Conservation (phyloP, 2,113 vertebrate species). For the Copsychus sechellarum region DNA sequence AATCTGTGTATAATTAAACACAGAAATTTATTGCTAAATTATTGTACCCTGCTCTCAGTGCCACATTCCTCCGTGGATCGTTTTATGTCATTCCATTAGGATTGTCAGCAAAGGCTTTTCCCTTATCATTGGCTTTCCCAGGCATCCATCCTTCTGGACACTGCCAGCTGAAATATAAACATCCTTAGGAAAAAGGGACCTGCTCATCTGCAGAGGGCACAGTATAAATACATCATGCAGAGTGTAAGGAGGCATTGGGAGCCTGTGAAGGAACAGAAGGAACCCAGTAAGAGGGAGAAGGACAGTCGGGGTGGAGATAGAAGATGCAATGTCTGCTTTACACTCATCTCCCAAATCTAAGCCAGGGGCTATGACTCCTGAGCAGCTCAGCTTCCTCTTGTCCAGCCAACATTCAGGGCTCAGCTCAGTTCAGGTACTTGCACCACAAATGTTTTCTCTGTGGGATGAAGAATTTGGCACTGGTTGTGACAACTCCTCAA, state of each 20-base stretch:
- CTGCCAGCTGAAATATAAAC: background rate
- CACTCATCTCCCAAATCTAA: background rate
- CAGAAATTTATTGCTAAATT: slow-evolving; percentile 7
- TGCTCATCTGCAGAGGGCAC: background rate
- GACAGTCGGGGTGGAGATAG: background rate
- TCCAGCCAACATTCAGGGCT: background rate
- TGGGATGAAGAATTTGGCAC: background rate
- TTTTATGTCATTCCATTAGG: background rate
- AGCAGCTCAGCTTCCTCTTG: background rate
- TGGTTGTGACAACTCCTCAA: background rate
- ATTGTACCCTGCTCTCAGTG: background rate
- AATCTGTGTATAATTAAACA: slow-evolving; percentile 46
- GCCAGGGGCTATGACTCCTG: background rate
- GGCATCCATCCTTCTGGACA: background rate
- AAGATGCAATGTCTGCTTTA: background rate
- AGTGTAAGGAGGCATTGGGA: background rate
- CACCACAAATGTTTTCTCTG: background rate
- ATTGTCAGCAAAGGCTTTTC: background rate
- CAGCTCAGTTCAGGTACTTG: background rate
- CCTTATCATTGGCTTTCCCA: background rate
- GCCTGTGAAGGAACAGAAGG: background rate
- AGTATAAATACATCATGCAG: background rate
- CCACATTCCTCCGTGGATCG: background rate
- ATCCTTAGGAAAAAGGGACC: background rate
- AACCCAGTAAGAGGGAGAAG: background rate